A percentile compares a stretch with the other conserved stretches of the same genome.
These are phyloP conservation scores for Drosophila lutescens DNA, from an alignment of 2,888 invertebrate genomes.

Conservation along the genomic window DNA sequence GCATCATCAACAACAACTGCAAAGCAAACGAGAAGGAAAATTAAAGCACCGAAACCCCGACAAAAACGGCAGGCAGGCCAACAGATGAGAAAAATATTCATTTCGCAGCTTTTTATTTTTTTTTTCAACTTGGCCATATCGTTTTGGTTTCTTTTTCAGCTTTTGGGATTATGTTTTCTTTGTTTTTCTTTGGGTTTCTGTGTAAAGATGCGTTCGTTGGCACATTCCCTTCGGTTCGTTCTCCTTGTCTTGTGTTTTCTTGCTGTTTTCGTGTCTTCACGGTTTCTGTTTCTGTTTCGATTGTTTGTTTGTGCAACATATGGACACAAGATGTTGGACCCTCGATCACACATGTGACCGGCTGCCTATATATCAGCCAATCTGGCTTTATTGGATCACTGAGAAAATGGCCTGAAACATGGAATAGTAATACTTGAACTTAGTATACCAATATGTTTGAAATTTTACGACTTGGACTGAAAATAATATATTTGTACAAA, in stretches of 20 bases:
- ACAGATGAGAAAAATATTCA: constrained; percentile 32
- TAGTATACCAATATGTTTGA: too few relatives aligned
- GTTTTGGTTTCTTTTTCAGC: constrained; percentile 23
- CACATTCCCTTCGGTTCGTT: constrained; percentile 28
- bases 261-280: constrained; percentile 27
- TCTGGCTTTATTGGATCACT: constrained; percentile 11
- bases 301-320: constrained; percentile 75
- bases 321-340: constrained; percentile 73
- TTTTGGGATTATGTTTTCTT: constrained; percentile 21
- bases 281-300: constrained; percentile 47
- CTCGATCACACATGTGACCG: constrained; percentile 52
- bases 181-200: constrained; percentile 24
- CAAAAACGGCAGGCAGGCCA: constrained; percentile 8
- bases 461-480: not conserved
- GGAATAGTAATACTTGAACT: not conserved
- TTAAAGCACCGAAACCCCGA: constrained; percentile 20
- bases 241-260: constrained; percentile 10
- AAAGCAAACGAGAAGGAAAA: constrained; percentile 34
- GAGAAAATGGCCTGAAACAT: not conserved
- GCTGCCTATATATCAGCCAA: constrained; percentile 3
- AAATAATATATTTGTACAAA: not conserved
- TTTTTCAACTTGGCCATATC: constrained; percentile 18
- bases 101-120: constrained; percentile 32
- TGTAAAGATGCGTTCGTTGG: constrained; percentile 47
- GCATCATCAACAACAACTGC: constrained; percentile 36